phyloP scores from a whole-genome alignment of 2,113 vertebrate genomes.

The Sterrhoptilus dennistouni region DNA sequence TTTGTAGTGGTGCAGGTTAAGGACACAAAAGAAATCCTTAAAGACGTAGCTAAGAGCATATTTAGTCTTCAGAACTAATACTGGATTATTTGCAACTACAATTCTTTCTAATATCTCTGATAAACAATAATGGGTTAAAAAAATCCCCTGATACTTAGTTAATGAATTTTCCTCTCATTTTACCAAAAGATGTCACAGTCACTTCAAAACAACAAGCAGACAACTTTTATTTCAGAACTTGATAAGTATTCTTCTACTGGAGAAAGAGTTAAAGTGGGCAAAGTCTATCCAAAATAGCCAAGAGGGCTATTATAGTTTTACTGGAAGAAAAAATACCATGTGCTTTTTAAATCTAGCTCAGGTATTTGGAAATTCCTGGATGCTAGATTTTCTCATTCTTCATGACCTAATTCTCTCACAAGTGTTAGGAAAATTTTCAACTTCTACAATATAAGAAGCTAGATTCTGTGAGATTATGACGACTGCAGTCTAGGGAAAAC shows the following conservation, averaged over 20 bases:
- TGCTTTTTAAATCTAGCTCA: background rate
- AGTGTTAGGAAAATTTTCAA: background rate
- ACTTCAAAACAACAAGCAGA: background rate
- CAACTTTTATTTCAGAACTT: background rate
- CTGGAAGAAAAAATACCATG: background rate
- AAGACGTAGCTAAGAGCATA: background rate
- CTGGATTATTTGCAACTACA: background rate
- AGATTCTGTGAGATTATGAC: background rate
- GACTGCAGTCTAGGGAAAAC: background rate
- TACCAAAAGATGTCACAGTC: background rate
- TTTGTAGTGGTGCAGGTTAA: background rate
- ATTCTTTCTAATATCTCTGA: background rate
- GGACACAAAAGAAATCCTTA: background rate
- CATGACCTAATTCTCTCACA: background rate
- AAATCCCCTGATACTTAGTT: background rate
- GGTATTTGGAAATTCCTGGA: background rate
- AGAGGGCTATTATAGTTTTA: fast-evolving
- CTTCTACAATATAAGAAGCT: background rate
- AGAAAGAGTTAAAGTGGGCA: background rate
- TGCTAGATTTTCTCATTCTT: background rate
- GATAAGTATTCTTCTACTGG: fast-evolving
- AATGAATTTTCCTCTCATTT: background rate
- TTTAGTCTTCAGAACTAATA: background rate
- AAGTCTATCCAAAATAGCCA: background rate
- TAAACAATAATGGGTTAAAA: background rate